Conservation (phyloP, 2,888 invertebrate genomes). For the Salticus scenicus region DNA sequence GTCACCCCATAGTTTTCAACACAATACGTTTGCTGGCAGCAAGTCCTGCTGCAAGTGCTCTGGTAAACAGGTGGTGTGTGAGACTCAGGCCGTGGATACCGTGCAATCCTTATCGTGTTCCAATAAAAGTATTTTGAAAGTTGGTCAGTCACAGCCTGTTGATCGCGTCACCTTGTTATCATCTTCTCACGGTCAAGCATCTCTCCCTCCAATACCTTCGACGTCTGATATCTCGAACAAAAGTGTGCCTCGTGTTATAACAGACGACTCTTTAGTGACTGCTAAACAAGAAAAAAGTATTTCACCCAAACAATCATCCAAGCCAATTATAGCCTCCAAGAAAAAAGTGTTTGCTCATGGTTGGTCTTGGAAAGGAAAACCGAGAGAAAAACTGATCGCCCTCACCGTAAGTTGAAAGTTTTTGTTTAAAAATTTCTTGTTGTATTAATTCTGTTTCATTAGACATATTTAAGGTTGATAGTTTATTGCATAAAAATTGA, state of each 20-base stretch:
- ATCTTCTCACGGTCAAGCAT: slow-evolving; percentile 20
- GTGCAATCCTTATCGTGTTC: neutral
- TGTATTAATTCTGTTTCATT: too few relatives aligned
- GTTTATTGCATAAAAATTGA: too few relatives aligned
- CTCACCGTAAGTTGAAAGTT: slow-evolving; percentile 55
- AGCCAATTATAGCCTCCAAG: slow-evolving; percentile 18
- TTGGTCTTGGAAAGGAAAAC: slow-evolving; percentile 61
- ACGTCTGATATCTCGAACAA: slow-evolving; percentile 25
- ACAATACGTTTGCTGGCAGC: neutral
- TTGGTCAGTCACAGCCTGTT: slow-evolving; percentile 5
- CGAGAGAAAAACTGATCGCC: slow-evolving; percentile 45
- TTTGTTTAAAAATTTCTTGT: too few relatives aligned
- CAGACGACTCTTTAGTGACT: slow-evolving; percentile 24
- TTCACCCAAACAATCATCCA: slow-evolving; percentile 35
- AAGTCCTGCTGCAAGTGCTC: slow-evolving; percentile 28
- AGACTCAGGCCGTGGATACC: neutral
- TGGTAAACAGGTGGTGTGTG: slow-evolving; percentile 1
- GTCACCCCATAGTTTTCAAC: slow-evolving; percentile 19
- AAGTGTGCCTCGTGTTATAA: slow-evolving; percentile 15
- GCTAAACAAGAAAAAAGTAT: slow-evolving; percentile 38
- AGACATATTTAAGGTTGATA: too few relatives aligned
- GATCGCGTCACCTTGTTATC: slow-evolving; percentile 19
- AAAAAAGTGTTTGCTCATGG: slow-evolving; percentile 46
- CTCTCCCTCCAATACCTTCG: slow-evolving; percentile 39
- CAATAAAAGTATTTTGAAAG: neutral